phyloP scores from a whole-genome alignment of 1,140 invertebrate species.

The Drosophila baimaii region DNA sequence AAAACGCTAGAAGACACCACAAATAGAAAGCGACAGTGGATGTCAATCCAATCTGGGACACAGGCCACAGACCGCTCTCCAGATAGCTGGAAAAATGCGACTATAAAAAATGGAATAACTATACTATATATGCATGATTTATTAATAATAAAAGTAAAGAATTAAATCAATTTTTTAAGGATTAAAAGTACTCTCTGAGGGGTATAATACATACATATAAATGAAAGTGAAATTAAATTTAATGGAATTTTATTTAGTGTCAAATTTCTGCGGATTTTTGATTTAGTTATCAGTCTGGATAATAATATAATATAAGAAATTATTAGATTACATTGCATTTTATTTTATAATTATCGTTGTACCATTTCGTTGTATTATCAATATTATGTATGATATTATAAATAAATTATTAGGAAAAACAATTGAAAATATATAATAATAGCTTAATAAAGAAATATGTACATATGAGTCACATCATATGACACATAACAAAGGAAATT shows the following conservation, averaged over 20 bases:
- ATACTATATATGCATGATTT: not conserved
- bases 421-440: too few species aligned
- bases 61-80: not conserved
- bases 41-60: constrained; percentile 34
- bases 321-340: too few species aligned
- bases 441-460: too few species aligned
- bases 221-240: not conserved
- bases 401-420: not conserved
- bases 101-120: too few species aligned
- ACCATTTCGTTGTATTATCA: too few species aligned
- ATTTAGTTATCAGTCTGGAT: not conserved
- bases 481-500: not conserved
- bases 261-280: not conserved
- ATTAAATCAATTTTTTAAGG: not conserved
- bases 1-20: constrained; percentile 51
- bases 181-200: not conserved
- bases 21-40: constrained; percentile 30
- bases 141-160: not conserved
- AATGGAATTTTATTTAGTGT: not conserved
- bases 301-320: too few species aligned
- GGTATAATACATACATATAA: not conserved
- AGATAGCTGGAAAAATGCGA: not conserved
- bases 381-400: not conserved
- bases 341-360: not conserved
- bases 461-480: not conserved